Evolutionary conservation across 2,797 vertebrate species (phyloP), one percentile per base, ranked within the genome.

Genomic region (Halcyon badia): DNA sequence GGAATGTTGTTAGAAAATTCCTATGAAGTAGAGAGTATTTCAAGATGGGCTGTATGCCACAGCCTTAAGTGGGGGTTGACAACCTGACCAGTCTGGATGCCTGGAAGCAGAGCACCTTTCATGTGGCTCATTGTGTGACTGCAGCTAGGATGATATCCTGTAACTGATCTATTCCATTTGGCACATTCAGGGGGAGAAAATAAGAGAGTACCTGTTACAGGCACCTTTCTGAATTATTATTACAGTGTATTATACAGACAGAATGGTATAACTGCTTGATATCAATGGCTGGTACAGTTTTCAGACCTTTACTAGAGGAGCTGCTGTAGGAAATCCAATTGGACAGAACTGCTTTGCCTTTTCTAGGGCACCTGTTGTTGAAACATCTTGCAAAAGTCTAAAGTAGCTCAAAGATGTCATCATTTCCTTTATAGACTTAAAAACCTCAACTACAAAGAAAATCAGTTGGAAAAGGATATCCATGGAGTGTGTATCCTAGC

Each of bases 1-100:
- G 92, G 94, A 96, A 90, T 89, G 96, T 57, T 82, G 62, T 72
- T 93, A 79, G 70, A 96, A 52, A 89, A 81, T 52, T 93, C 88
- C 83, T 88, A 3, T 58, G 33, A 93, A 94, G 88, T 68, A 15
- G 42, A 85, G 60, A 62, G 24, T 71, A 83, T 85, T 57, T 77
- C 20, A 33, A 39, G 93, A 16, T n/a, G 10, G 61, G 68, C 51
- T 66, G 4, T 31, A 3, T 0, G 2, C 56, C 31, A 25, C 56
- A 48, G 58, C 28, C 6, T 26, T 3, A 2, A 46, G 52, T 13
- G 15, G 12, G 7, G 14, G 5, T 0, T 20, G n/a, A 35, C 31
- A 75, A 2, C 49, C 66, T 79, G 61, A 65, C 8, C 16, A 5
- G 18, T 10, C 15, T 72, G 37, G 44, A 30, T 12, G 33, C 5